Percentiles rank a stretch among this genome's conserved stretches.
phyloP scores from a whole-genome alignment of 2,797 vertebrate species.

The Picus viridis region DNA sequence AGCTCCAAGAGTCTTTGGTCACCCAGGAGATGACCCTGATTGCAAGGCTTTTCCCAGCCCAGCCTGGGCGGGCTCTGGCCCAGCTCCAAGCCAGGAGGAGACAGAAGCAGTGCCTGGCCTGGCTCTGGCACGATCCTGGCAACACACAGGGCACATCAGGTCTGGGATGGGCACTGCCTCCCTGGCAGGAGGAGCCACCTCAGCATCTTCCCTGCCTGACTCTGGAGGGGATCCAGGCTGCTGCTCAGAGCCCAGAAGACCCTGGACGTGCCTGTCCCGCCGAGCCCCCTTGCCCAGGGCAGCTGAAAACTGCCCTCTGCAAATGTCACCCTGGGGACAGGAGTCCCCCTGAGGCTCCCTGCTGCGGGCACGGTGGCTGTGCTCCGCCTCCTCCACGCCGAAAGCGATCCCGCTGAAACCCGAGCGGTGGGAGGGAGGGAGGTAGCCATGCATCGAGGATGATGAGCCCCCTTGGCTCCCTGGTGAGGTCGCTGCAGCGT shows the following conservation, averaged over 20 bases:
- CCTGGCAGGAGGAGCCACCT: fast-evolving
- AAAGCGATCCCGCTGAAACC: neutral
- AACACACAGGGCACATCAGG: neutral
- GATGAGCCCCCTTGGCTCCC: neutral
- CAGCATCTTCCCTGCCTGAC: neutral
- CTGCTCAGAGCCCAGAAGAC: neutral
- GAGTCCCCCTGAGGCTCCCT: neutral
- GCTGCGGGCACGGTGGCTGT: fast-evolving
- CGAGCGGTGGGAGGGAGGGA: conserved; percentile 2
- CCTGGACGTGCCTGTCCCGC: neutral
- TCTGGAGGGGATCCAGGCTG: neutral
- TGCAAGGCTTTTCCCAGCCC: conserved; percentile 76
- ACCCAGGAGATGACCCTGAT: conserved; percentile 76
- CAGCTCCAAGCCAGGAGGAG: conserved; percentile 15
- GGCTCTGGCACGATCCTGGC: neutral
- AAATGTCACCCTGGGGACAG: neutral
- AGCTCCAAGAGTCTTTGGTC: conserved; percentile 70
- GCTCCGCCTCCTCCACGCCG: conserved; percentile 20
- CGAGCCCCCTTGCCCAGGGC: neutral
- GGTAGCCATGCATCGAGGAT: neutral
- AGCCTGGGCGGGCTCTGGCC: conserved; percentile 33
- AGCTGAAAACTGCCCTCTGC: neutral
- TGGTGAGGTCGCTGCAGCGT: neutral
- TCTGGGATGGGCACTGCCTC: fast-evolving
- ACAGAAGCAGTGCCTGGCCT: neutral